These are phyloP conservation scores for Ascaphus truei DNA, from an alignment of 2,113 vertebrate species.

Conservation along the genomic window DNA sequence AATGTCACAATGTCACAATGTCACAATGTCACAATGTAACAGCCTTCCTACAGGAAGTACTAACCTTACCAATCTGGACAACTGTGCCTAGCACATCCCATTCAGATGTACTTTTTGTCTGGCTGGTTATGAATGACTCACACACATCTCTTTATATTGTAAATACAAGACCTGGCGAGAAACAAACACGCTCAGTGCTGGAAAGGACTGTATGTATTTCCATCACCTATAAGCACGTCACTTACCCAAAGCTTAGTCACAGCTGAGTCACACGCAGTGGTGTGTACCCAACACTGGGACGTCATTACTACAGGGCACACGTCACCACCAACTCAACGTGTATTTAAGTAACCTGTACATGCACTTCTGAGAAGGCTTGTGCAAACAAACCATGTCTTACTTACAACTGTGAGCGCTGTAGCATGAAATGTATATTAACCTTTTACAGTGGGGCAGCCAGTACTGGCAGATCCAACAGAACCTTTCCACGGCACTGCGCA, in stretches of 20 bases:
- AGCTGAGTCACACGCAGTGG: background rate
- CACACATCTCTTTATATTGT: background rate
- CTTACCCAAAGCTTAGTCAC: background rate
- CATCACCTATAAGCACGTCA: background rate
- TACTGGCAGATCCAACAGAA: background rate
- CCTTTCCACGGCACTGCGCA: background rate
- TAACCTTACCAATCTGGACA: too few relatives aligned
- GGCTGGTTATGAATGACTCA: background rate
- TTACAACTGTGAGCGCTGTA: background rate
- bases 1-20: too few relatives aligned
- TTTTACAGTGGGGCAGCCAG: background rate
- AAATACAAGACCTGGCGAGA: background rate
- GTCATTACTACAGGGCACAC: background rate
- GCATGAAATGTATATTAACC: constrained; percentile 20
- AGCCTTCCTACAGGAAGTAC: too few relatives aligned
- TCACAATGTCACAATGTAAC: too few relatives aligned
- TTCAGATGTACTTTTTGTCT: constrained; percentile 11
- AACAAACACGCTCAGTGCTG: background rate
- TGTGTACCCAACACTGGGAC: background rate
- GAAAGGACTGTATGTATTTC: background rate
- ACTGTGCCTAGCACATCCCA: background rate
- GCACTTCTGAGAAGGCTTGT: background rate
- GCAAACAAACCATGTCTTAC: constrained; percentile 9
- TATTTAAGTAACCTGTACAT: background rate
- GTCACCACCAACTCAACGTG: background rate